Conservation (phyloP, 2,113 vertebrate genomes). For the Prunella fulvescens region DNA sequence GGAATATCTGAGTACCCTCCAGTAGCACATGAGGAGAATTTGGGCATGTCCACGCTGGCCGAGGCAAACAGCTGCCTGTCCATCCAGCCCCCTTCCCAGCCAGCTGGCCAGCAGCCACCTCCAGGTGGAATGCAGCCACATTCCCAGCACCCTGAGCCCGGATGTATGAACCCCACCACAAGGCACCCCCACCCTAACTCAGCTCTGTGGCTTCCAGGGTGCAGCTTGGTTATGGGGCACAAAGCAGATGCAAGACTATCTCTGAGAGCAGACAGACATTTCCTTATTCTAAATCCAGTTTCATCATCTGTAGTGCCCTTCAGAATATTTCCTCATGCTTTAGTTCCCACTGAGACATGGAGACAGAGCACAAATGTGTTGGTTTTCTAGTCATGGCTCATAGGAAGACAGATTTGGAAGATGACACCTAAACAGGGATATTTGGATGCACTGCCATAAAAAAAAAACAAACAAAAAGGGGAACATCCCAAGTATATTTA, state of each 20-base stretch:
- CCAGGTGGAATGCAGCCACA: neutral
- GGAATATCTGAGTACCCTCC: conserved; percentile 27
- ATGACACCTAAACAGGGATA: neutral
- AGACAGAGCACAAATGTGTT: neutral
- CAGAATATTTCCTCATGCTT: neutral
- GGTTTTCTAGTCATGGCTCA: neutral
- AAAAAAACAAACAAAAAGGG: neutral
- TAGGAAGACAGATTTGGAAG: neutral
- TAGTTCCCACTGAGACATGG: neutral
- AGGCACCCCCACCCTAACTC: neutral
- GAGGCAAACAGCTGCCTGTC: neutral
- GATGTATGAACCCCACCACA: neutral
- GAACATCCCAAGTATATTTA: neutral
- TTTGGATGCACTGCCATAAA: neutral
- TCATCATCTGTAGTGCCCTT: neutral
- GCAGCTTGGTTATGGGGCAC: neutral
- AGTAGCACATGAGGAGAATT: neutral
- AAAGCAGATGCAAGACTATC: neutral
- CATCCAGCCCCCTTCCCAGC: conserved; percentile 13
- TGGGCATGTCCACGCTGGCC: neutral
- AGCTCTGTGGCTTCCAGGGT: neutral
- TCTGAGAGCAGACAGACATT: neutral
- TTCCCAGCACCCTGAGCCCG: neutral
- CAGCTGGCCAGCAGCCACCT: conserved; percentile 23
- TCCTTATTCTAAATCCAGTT: neutral